Evolutionary conservation across 2,797 vertebrate species (phyloP).

Genomic region (Eremophila alpestris): DNA sequence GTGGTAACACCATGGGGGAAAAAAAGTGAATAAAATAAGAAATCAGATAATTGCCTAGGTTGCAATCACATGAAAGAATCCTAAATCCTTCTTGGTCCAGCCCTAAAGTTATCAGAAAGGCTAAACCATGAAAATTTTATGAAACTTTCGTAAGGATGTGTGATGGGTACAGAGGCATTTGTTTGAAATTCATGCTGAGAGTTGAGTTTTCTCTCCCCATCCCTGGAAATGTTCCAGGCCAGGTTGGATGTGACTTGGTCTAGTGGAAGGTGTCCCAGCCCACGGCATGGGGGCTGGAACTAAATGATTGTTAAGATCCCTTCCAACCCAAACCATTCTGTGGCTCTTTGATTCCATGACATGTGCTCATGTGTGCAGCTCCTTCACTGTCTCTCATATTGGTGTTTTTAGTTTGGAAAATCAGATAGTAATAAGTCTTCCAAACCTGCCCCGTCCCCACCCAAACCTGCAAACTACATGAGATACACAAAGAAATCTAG

Average conservation of each 20-base stretch:
- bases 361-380: fast-evolving
- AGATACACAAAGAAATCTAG: neutral
- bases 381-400: neutral
- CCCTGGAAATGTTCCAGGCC: neutral
- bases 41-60: fast-evolving
- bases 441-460: fast-evolving
- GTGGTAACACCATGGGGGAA: fast-evolving
- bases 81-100: neutral
- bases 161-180: fast-evolving
- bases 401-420: neutral
- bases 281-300: fast-evolving
- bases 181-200: neutral
- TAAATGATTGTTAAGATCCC: neutral
- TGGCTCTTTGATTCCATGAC: neutral
- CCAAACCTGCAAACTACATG: neutral
- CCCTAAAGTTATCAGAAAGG: neutral
- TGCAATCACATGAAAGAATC: neutral
- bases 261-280: neutral
- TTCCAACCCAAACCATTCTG: no score
- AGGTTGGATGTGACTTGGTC: neutral
- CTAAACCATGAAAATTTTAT: neutral
- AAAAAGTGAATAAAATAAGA: neutral
- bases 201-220: neutral
- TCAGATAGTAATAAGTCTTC: neutral
- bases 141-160: neutral